These are phyloP conservation scores for Drosophila watanabei DNA, from an alignment of 1,140 invertebrate species.

Conservation along the genomic window DNA sequence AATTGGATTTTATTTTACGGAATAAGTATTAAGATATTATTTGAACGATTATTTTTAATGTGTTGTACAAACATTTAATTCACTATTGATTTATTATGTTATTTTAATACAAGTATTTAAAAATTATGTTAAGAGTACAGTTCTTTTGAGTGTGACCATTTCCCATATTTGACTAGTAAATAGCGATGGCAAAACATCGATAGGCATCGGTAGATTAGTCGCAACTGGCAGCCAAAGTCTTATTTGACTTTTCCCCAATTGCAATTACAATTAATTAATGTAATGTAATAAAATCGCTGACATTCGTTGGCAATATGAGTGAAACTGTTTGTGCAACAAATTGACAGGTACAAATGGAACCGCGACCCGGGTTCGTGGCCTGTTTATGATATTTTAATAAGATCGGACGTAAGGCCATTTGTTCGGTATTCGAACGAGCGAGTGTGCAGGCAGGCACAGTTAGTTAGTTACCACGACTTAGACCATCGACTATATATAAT, in stretches of 20 bases:
- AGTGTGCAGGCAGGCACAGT: slow-evolving; percentile 55
- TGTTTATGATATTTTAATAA: slow-evolving; percentile 85
- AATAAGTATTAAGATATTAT: too few species aligned
- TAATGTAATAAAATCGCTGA: slow-evolving; percentile 38
- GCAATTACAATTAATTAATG: slow-evolving; percentile 34
- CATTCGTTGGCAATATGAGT: slow-evolving; percentile 32
- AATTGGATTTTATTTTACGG: too few species aligned
- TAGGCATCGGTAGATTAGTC: background rate
- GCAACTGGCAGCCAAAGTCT: background rate
- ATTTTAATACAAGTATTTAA: background rate
- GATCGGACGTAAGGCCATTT: slow-evolving; percentile 76
- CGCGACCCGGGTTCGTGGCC: slow-evolving; percentile 61
- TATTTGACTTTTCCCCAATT: slow-evolving; percentile 14
- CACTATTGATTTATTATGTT: background rate
- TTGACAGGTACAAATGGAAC: slow-evolving; percentile 77
- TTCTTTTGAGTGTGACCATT: background rate
- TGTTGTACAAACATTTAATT: too few species aligned
- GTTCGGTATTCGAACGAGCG: slow-evolving; percentile 53
- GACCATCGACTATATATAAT: slow-evolving; percentile 79
- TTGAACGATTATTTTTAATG: background rate
- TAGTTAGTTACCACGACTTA: slow-evolving; percentile 76
- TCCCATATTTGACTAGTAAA: too few species aligned
- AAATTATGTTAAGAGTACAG: background rate
- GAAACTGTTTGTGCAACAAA: slow-evolving; percentile 67
- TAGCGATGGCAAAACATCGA: background rate